A percentile compares a stretch with the other conserved stretches of the same genome.
Conservation (phyloP, 1,140 invertebrate genomes). For the Eupeodes corollae region DNA sequence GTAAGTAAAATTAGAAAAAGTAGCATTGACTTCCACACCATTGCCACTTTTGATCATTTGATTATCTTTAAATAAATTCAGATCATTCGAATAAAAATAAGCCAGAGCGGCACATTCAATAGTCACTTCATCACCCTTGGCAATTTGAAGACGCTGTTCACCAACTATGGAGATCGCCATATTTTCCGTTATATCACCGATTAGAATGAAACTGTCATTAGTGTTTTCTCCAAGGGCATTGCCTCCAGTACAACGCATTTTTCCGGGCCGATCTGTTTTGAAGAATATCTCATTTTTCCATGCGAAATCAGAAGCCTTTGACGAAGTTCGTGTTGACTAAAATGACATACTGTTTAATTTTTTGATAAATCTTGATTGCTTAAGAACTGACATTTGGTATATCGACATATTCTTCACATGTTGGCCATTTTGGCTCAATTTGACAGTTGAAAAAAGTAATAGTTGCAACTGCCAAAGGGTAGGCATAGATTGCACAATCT, state of each 20-base stretch:
- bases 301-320: slow-evolving; percentile 16
- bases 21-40: slow-evolving; percentile 9
- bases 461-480: slow-evolving; percentile 38
- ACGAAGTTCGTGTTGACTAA: slow-evolving; percentile 14
- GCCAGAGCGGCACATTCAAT: slow-evolving; percentile 44
- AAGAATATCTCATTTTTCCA: slow-evolving; percentile 21
- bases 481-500: slow-evolving; percentile 38
- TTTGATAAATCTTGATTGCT: slow-evolving; percentile 1
- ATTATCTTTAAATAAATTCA: slow-evolving; percentile 36
- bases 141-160: slow-evolving; percentile 30
- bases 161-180: slow-evolving; percentile 21
- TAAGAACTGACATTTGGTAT: slow-evolving; percentile 26
- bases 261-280: slow-evolving; percentile 25
- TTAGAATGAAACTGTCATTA: slow-evolving; percentile 14
- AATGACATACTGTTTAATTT: slow-evolving; percentile 1
- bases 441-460: slow-evolving; percentile 42
- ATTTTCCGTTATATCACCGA: slow-evolving; percentile 24
- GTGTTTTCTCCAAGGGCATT: slow-evolving; percentile 18
- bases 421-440: slow-evolving; percentile 22
- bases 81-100: slow-evolving; percentile 40
- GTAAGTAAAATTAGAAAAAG: slow-evolving; percentile 19
- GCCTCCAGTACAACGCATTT: slow-evolving; percentile 27
- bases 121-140: slow-evolving; percentile 41
- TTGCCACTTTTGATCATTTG: neutral
- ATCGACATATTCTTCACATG: slow-evolving; percentile 12